Base-by-base conservation (phyloP, 2,113 vertebrate species). In the Phaethornis superciliosus region DNA sequence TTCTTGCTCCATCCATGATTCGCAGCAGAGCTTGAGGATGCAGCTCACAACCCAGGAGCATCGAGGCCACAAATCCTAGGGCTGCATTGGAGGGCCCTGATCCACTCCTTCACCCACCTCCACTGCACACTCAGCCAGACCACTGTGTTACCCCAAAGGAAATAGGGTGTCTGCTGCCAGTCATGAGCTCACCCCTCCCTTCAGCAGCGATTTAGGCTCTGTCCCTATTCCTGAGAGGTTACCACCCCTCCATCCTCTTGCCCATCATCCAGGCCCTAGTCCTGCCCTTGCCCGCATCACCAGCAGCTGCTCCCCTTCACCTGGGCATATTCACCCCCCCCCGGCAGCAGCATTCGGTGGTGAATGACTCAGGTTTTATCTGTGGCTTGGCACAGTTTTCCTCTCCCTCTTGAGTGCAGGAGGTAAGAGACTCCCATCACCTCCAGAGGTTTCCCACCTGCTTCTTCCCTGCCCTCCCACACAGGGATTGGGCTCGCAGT, bases 351-450 rank as follows among this genome's bases (percentile, higher is more conserved):
- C 10, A 1, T 72, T 88, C 54, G 56, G 24, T 44, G 47, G 26
- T 37, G 60, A 65, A 65, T 85, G 44, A 80, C 40, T 93, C 58
- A 40, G 54, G 33, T 35, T 80, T 72, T 90, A 49, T 74, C 93
- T 62, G 40, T 4, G 5, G 21, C 63, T 85, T 88, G 91, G 58
- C 67, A 80, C 1, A 0, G 22, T 62, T 72, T 46, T 93, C 16
- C 37, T 82, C 51, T 85, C 63, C 54, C 55, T 89, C 30, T 59
- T 65, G 46, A 21, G 63, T 4, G 5, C 46, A 70, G 63, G 30
- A 91, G 70, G 62, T 52, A 27, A 76, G 33, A 85, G 46, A 80
- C 46, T 93, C 71, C 83, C 76, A 92, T 68, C 63, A 69, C n/a
- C 51, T 58, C n/a, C 2, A 1, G 22, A 88, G 49, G 21, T 49